Base-by-base conservation (phyloP, 2,797 vertebrate species). In the Poliocrania exsul region DNA sequence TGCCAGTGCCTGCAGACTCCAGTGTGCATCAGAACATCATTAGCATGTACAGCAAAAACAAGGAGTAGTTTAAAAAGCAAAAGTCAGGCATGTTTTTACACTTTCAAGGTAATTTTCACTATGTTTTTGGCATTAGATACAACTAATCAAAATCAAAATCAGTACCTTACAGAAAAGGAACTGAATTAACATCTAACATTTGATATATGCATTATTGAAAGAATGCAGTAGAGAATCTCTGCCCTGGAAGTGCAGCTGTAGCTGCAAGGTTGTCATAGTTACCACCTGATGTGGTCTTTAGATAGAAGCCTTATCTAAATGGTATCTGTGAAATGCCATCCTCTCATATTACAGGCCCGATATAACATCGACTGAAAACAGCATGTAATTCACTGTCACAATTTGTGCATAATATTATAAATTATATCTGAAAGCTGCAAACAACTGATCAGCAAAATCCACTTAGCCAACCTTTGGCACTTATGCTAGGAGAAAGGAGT, bases 181-280 rank as follows among this genome's bases (percentile, higher is more conserved):
- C 53, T n/a, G 26, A 67, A 66, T 79, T 23, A 37, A 17, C 10
- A 25, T 11, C 40, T 77, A 12, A 12, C 11, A 54, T 78, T 70
- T 25, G 33, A 65, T 53, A 37, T 54, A 29, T 50, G 49, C 71
- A n/a, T 38, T 42, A 93, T 14, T 65, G 64, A 93, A 57, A 37
- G 70, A 31, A 40, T 25, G 65, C 19, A 35, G 81, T 9, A 11
- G 21, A 83, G 78, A 8, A 71, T n/a, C 19, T 53, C 25, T 58
- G 60, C 78, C 93, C 66, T 69, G 33, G 12, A 67, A 71, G 40
- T 9, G 60, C 40, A 90, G 91, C 78, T 87, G 61, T 35, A 79
- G 31, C 74, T 64, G 78, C 2, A 6, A 78, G 54, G 90, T 60
- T 90, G 91, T 90, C 92, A 96, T 44, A 92, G 94, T 92, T 64